Evolutionary conservation across 2,113 vertebrate species (phyloP), one percentile per base, ranked within the genome.

Genomic region (Gasterosteus nipponicus): DNA sequence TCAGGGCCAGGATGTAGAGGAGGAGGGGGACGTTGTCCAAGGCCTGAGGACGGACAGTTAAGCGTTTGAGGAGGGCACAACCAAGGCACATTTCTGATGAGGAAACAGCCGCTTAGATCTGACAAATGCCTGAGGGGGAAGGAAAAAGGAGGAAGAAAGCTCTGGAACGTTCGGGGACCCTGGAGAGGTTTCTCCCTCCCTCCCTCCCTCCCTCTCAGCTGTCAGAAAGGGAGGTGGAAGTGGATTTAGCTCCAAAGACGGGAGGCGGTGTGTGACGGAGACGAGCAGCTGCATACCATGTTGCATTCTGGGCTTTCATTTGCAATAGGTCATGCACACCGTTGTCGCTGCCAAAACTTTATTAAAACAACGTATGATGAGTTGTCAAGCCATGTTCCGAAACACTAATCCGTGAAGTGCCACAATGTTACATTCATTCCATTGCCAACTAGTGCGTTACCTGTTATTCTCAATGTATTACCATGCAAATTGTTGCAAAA

Each of bases 1-100:
- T 99, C 10, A 97, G 95, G 41, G 97, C 97, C 87, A 99, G 84
- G 88, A 99, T 97, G 89, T 99, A 99, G 58, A 99, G 90, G 75
- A 99, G 94, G 82, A 99, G 3, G 0, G 97, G 98, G 71, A 99
- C 91, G 3, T 94, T 97, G 7, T 98, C 97, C 77, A 98, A 83
- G 58, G 81, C 97, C 97, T 98, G 84, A 18, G 22, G n/a, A 74
- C 1, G 16, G 22, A 77, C 5, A 53, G 3, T 22, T 2, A 29
- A 57, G 44, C 1, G 1, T 67, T 71, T 29, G 41, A 49, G n/a
- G 46, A 9, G 8, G 8, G 10, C 10, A n/a, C 2, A 49, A 12
- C 10, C 9, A n/a, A 19, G 6, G 18, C 10, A 22, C 19, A 10
- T 51, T n/a, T 22, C 19, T n/a, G 46, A 18, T 6, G 5, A 47